Evolutionary conservation across 2,888 invertebrate genomes (phyloP).

Genomic region (Agrilus mali): DNA sequence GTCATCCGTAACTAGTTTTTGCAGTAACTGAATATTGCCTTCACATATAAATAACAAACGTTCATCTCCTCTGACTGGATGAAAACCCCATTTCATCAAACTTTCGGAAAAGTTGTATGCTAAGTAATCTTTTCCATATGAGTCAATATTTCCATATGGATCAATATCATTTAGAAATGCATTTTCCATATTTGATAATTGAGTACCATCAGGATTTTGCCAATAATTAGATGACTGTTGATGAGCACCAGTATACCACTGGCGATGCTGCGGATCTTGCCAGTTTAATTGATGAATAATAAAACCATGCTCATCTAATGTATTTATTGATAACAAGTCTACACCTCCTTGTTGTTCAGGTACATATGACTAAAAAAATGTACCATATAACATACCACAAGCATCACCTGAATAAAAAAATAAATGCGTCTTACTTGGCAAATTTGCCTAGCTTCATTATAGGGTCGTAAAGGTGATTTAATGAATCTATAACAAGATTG

Average conservation of each 20-base stretch:
- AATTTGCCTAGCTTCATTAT: constrained; percentile 69
- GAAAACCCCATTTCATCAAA: constrained; percentile 73
- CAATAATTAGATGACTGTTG: constrained; percentile 64
- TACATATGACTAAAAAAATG: constrained; percentile 43
- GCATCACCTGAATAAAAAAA: constrained; percentile 14
- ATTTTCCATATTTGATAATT: constrained; percentile 65
- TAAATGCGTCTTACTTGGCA: constrained; percentile 44
- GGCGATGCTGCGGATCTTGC: constrained; percentile 73
- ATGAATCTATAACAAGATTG: constrained; percentile 83
- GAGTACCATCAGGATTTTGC: constrained; percentile 77
- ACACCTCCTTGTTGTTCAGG: constrained; percentile 40
- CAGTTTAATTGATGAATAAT: constrained; percentile 67
- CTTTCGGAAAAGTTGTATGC: constrained; percentile 64
- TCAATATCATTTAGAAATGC: constrained; percentile 61
- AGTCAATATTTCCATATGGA: constrained; percentile 34
- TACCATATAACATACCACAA: background rate
- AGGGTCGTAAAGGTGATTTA: constrained; percentile 68
- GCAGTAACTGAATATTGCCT: constrained; percentile 60
- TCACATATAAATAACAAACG: constrained; percentile 78
- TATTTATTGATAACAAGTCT: constrained; percentile 68
- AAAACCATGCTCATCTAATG: constrained; percentile 77
- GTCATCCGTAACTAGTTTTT: constrained; percentile 58
- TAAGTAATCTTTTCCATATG: constrained; percentile 55
- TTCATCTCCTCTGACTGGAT: constrained; percentile 66
- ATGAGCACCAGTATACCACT: constrained; percentile 76